phyloP scores from a whole-genome alignment of 1,140 invertebrate species.

The Nephotettix cincticeps region DNA sequence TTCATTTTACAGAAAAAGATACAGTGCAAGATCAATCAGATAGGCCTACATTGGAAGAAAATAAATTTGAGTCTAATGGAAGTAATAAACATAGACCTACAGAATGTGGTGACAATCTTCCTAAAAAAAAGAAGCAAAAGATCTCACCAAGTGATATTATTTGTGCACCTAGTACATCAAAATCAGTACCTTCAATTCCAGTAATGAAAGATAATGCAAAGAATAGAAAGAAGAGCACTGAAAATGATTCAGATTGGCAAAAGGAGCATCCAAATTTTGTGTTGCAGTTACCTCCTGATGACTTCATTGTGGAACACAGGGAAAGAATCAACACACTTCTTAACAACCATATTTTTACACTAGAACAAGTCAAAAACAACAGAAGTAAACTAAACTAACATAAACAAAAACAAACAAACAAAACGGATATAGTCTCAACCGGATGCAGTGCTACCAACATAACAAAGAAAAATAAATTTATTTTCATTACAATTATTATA shows the following conservation, averaged over 20 bases:
- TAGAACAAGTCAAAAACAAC: no score
- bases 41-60: background rate
- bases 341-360: no score
- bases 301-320: background rate
- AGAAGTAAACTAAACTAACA: no score
- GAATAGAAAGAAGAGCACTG: conserved; percentile 7
- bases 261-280: conserved; percentile 4
- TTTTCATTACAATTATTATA: no score
- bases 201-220: background rate
- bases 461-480: no score
- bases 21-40: background rate
- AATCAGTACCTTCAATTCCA: no score
- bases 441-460: no score
- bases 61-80: conserved; percentile 1
- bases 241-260: conserved; percentile 5
- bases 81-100: no score
- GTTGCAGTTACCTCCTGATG: background rate
- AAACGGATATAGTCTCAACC: no score
- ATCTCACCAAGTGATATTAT: conserved; percentile 2
- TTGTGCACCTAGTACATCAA: conserved; percentile 13
- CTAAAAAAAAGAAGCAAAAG: conserved; percentile 10
- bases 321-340: background rate
- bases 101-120: conserved; percentile 10
- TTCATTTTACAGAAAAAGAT: conserved; percentile 20
- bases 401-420: no score